Conservation (phyloP, 2,797 vertebrate species). For the Hephaestus fuliginosus region DNA sequence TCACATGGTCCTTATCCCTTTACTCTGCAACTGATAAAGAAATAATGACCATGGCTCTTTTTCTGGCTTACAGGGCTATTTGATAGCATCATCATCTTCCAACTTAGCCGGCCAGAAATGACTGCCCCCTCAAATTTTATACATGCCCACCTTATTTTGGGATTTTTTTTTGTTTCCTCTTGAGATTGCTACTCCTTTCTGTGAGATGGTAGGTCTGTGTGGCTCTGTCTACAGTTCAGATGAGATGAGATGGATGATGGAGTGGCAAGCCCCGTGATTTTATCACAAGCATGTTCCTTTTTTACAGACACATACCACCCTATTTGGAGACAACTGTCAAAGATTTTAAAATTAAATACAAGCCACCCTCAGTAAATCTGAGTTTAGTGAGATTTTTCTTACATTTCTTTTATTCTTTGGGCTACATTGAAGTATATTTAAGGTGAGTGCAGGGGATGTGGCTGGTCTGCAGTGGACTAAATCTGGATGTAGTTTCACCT, state of each 20-base stretch:
- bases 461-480: background rate
- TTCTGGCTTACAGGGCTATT: constrained; percentile 20
- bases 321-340: background rate
- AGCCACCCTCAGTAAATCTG: background rate
- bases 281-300: background rate
- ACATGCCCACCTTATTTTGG: constrained; percentile 7
- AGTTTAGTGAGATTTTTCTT: background rate
- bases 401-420: background rate
- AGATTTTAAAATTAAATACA: background rate
- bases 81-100: constrained; percentile 22
- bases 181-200: background rate
- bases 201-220: background rate
- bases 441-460: background rate
- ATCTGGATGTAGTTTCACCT: constrained; percentile 3
- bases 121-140: background rate
- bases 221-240: background rate
- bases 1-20: background rate
- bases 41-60: constrained; percentile 26
- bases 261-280: background rate
- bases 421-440: background rate
- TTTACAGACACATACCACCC: background rate
- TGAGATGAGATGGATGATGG: background rate
- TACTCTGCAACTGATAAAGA: constrained; percentile 14
- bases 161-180: background rate
- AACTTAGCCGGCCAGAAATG: constrained; percentile 1